Percentiles rank a stretch among this genome's conserved stretches.
Conservation (phyloP, 2,888 invertebrate species). For the Xanthorhoe spadicearia region DNA sequence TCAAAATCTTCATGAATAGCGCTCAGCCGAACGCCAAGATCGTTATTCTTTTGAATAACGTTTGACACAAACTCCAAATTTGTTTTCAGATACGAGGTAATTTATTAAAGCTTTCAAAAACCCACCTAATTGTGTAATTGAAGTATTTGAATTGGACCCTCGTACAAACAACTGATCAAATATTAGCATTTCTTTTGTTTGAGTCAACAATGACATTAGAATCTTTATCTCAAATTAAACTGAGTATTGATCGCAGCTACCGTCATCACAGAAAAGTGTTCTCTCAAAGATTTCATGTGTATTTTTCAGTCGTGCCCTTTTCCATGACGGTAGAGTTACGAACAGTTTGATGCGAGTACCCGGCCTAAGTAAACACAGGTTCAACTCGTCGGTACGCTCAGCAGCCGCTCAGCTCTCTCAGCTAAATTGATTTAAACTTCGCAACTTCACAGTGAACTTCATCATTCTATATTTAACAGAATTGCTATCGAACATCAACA, state of each 20-base stretch:
- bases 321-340: neutral
- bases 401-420: slow-evolving; percentile 4
- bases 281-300: neutral
- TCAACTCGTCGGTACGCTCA: slow-evolving; percentile 5
- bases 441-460: slow-evolving; percentile 36
- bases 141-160: neutral
- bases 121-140: too few relatives aligned
- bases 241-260: neutral
- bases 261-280: neutral
- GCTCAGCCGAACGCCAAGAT: neutral
- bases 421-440: slow-evolving; percentile 26
- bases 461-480: slow-evolving; percentile 46
- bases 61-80: neutral
- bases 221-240: neutral
- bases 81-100: neutral
- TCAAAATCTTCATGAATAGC: neutral
- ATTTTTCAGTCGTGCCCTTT: neutral
- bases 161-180: too few relatives aligned
- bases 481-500: slow-evolving; percentile 43
- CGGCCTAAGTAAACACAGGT: slow-evolving; percentile 15
- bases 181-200: neutral
- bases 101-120: neutral
- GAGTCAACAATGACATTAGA: neutral
- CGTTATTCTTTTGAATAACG: neutral
- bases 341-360: slow-evolving; percentile 2